Evolutionary conservation across 2,797 vertebrate species (phyloP).

Genomic region (Basileuterus tristriatus): DNA sequence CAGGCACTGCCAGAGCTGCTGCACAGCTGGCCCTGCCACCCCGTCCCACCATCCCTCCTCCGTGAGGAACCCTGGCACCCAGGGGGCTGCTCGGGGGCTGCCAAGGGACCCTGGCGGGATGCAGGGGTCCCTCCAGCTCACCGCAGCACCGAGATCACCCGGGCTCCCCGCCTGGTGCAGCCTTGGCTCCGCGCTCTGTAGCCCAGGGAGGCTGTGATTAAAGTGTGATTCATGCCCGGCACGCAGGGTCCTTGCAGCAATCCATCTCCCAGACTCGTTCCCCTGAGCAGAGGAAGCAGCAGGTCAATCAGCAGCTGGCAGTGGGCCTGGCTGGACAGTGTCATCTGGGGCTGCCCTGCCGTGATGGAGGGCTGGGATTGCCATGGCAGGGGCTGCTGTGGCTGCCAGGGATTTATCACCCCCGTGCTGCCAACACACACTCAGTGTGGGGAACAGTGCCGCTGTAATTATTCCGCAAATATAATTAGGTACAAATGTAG

Average conservation of each 20-base stretch:
- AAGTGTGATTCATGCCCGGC: conserved; percentile 86
- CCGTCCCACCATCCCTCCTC: not conserved
- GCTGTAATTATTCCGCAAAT: conserved; percentile 68
- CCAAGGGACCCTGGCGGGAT: rapidly evolving
- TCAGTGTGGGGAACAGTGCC: not conserved
- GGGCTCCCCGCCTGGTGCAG: not conserved
- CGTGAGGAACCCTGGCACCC: rapidly evolving
- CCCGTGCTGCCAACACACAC: conserved; percentile 55
- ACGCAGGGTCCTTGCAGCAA: conserved; percentile 80
- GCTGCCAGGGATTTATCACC: conserved; percentile 68
- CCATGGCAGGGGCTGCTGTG: conserved; percentile 5
- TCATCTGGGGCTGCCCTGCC: conserved; percentile 70
- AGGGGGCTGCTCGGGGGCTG: rapidly evolving
- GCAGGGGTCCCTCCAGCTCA: not conserved
- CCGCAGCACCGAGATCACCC: not conserved
- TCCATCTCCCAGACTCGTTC: conserved; percentile 84
- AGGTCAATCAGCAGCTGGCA: conserved; percentile 84
- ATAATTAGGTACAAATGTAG: conserved; percentile 75
- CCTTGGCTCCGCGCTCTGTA: conserved; percentile 66
- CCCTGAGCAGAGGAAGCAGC: conserved; percentile 69
- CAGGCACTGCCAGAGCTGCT: not conserved
- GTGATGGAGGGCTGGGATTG: conserved; percentile 78
- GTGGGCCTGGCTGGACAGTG: conserved; percentile 77
- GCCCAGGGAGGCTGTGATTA: conserved; percentile 82
- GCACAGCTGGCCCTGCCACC: not conserved